A percentile compares a stretch with the other conserved stretches of the same genome.
These are phyloP conservation scores for Trissonchulus sp. DNA, from an alignment of 2,888 invertebrate species.

Conservation along the genomic window DNA sequence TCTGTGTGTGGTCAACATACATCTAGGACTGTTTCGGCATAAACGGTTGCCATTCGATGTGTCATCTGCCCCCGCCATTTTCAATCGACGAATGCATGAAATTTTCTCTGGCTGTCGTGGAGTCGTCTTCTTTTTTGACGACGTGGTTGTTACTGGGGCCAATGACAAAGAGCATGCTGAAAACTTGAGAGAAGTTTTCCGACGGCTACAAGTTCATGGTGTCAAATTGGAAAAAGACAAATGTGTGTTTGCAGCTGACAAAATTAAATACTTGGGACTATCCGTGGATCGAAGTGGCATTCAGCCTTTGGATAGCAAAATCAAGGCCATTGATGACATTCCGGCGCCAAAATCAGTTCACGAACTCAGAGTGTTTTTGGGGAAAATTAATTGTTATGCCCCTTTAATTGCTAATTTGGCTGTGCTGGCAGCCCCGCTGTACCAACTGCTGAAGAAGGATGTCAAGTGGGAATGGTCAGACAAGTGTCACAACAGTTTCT, in stretches of 20 bases:
- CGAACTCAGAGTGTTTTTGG: not conserved
- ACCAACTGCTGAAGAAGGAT: not conserved
- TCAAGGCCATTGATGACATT: conserved; percentile 32
- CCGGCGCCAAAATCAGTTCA: not conserved
- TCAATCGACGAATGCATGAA: not conserved
- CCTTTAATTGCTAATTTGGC: not conserved
- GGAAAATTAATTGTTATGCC: not conserved
- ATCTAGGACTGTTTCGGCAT: not conserved
- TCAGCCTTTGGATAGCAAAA: conserved; percentile 26
- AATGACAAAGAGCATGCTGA: not conserved
- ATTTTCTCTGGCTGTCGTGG: not conserved
- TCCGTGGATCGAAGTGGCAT: not conserved
- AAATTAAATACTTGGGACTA: not conserved
- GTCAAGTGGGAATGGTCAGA: not conserved
- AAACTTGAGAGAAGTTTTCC: not conserved
- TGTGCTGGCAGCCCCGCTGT: not conserved
- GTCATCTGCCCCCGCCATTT: not conserved
- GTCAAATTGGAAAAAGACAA: not conserved
- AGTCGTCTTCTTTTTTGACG: too few species aligned
- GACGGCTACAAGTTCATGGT: not conserved
- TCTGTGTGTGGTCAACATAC: not conserved
- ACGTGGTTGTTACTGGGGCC: not conserved
- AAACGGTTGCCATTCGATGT: not conserved
- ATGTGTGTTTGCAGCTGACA: not conserved
- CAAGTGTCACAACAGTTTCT: not conserved